Evolutionary conservation across 2,888 invertebrate species (phyloP), one percentile per base, ranked within the genome.

Genomic region (Strigamia maritima): DNA sequence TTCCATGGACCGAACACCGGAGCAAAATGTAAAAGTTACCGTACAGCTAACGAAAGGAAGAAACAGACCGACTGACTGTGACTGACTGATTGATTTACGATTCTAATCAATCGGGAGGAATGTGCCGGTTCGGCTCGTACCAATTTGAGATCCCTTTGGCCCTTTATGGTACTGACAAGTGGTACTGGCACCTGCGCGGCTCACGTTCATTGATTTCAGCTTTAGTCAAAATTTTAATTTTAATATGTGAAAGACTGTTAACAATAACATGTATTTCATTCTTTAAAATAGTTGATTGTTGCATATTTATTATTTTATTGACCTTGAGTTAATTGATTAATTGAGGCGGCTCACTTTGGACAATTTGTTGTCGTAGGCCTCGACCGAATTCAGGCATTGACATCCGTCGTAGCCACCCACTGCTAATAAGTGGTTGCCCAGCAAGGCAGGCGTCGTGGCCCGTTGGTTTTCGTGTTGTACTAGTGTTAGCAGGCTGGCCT

Each of bases 351-450:
- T 83, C 83, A 89, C 90, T 86, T 87, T 87, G 81, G 87, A 86
- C 87, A 87, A 87, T 82, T 86, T 86, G 81, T 87, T 87, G 79
- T 82, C 95, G 86, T 95, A 97, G 81, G 93, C 91, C 85, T 97
- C 97, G 1, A 95, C 96, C 80, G 92, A 91, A 84, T 91, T 92
- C 75, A 95, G 88, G 86, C 95, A 96, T 83, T 92, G 91, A 84
- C 92, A 92, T 31, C 97, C 97, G 87, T 97, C 95, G 86, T 94
- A 96, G 0, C 97, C 97, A 26, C 97, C 97, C 26, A 94, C 92
- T 54, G 93, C 93, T 76, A 93, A 90, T 79, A 95, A 88, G 82
- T 91, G 89, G 85, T 94, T 93, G 0, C 94, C 97, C 14, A 97
- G 90, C 49, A n/a, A 94, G 87, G 83, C 94, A 94, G 6, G 95